Base-by-base conservation (phyloP, 1,140 invertebrate genomes). In the Bactericera cockerelli region DNA sequence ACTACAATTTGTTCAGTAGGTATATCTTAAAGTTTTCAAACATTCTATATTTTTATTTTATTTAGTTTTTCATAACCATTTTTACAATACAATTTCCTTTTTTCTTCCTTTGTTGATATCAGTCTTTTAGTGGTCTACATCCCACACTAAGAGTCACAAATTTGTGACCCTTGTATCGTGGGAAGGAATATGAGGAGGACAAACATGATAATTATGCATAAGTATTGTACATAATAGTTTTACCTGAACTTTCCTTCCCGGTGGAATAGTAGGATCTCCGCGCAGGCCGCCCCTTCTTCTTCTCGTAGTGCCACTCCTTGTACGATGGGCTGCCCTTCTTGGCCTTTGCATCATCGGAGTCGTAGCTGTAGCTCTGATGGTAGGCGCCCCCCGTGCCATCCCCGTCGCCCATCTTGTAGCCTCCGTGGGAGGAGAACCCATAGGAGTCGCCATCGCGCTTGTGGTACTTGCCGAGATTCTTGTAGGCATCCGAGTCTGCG, bases 271-370 rank as follows among this genome's bases (percentile, higher is more conserved):
- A 49, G 42, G 60, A 63, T 22, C 56, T 19, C 13, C 59, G 59
- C 16, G 61, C 33, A 56, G 59, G 62, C 16, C 31, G 42, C 22
- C 59, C 59, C 57, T 49, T 58, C 16, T 59, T 61, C n/a, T 61
- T 36, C 59, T 63, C 60, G 25, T 53, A 63, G 38, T 61, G 59
- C 62, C 62, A 63, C 19, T 61, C 55, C 22, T 38, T 54, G 39
- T 53, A 63, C 14, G 60, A 57, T 1, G 62, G 62, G 3, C 54
- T 61, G 2, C 31, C 54, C 25, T 31, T 56, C 14, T 57, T 61
- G 11, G 28, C 54, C 38, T 31, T 56, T 10, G 26, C 28, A 39
- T 56, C 25, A 49, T 60, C 61, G 11, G 28, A 24, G 42, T 61
- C 62, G 56, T 56, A 61, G 25, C 49, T 28, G 2, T 16, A 2